phyloP scores from a whole-genome alignment of 2,113 vertebrate genomes.

The Pterocles orientalis region DNA sequence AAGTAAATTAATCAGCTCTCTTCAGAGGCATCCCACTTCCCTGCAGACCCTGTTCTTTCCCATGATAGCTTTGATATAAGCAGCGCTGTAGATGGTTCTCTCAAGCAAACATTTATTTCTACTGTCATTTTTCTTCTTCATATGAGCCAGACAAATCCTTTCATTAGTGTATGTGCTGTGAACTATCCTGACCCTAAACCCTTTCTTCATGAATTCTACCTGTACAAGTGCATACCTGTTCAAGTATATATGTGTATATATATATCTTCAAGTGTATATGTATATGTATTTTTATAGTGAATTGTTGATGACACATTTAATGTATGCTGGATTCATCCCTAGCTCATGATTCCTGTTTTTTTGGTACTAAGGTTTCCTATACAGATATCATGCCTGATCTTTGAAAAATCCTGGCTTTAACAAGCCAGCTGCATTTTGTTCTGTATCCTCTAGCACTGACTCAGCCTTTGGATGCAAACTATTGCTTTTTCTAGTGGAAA shows the following conservation, averaged over 20 bases:
- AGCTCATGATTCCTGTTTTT: not conserved
- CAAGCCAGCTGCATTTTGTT: not conserved
- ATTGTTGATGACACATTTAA: not conserved
- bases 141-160: not conserved
- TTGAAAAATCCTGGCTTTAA: not conserved
- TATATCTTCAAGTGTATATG: not conserved
- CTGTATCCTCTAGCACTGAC: not conserved
- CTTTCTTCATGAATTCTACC: not conserved
- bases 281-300: not conserved
- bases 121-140: not conserved
- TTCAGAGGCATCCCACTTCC: not conserved
- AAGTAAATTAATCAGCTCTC: not conserved
- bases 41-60: not conserved
- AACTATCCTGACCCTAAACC: not conserved
- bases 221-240: not conserved
- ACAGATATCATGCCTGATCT: not conserved
- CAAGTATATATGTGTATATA: not conserved
- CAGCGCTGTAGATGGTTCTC: not conserved
- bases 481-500: not conserved
- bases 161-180: not conserved
- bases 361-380: not conserved
- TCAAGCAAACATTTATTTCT: not conserved
- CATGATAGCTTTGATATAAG: not conserved
- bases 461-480: not conserved
- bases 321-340: not conserved